Base-by-base conservation (phyloP, 2,888 invertebrate species). In the Oegoconia quadripuncta region DNA sequence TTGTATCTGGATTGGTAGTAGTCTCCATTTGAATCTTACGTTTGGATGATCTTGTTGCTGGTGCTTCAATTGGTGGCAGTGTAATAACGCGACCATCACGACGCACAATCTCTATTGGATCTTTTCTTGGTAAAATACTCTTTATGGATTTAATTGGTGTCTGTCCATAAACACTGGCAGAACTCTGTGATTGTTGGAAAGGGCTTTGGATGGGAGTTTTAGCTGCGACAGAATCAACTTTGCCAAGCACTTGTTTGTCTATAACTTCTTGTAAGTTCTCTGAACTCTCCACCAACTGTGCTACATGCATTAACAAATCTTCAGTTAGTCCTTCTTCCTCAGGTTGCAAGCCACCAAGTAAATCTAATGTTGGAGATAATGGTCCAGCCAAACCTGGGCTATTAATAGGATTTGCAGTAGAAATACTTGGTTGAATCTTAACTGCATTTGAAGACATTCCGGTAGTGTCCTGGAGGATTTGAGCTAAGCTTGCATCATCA, bases 61-160 rank as follows among this genome's bases (percentile, higher is more conserved):
- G 95, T 14, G 95, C 92, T 74, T 95, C 95, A 37, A 95, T 94
- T 0, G 95, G 95, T 9, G 95, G 95, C 45, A 95, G 77, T 0
- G 93, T 93, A 35, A 95, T 93, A 25, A 95, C 89, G 20, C 94
- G 88, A 1, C 94, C 94, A 65, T 94, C 93, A 13, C 91, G 89
- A 13, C 94, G 83, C 7, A 94, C 89, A 47, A 94, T 92, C 74
- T 94, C 93, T 41, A 93, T 92, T 0, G 91, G 91, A 51, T 92
- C 89, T 53, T 90, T 91, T 28, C 73, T 67, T 6, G 70, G 64
- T 2, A 55, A 46, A 7, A 68, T 37, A 42, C 60, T 75, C 37
- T 76, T 81, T 1, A 63, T 68, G 4, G 72, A 46, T 55, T 79
- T 81, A 29, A 63, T 44, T 11, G 68, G 64, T 37, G 72, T 67